Conservation (phyloP, 2,797 vertebrate species). For the Choloepus didactylus region DNA sequence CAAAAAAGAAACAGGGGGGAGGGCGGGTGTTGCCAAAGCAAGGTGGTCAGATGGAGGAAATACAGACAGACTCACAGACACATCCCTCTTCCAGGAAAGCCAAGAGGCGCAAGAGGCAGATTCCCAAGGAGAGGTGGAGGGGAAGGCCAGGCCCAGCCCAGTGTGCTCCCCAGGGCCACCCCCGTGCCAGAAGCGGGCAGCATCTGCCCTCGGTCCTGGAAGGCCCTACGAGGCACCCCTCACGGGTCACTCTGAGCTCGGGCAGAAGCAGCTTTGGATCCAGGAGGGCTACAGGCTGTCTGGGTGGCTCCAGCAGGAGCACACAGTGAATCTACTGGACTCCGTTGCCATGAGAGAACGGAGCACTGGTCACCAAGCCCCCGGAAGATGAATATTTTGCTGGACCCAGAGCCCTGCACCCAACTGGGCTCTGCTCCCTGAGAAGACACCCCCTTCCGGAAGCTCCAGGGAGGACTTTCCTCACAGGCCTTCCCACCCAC, state of each 20-base stretch:
- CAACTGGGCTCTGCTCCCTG: background rate
- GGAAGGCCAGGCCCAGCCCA: background rate
- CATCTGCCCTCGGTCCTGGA: background rate
- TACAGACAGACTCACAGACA: conserved; percentile 35
- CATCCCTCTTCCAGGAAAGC: conserved; percentile 51
- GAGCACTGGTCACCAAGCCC: background rate
- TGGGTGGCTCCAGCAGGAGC: background rate
- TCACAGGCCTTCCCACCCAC: background rate
- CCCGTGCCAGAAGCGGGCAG: background rate
- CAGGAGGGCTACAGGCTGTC: background rate
- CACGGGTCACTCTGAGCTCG: background rate
- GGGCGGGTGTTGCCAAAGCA: conserved; percentile 38
- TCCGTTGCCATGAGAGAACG: background rate
- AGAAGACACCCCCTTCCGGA: background rate
- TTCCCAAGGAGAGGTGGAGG: background rate
- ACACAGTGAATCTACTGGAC: background rate
- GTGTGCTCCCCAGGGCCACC: background rate
- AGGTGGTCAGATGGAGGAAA: conserved; percentile 70
- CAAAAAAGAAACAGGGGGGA: background rate
- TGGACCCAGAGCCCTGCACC: background rate
- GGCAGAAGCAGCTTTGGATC: background rate
- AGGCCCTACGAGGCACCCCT: background rate
- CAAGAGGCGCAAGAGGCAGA: background rate
- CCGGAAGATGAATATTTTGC: background rate
- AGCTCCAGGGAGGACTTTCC: background rate